These are phyloP conservation scores for Arizona elegans DNA, from an alignment of 2,113 vertebrate species.

Conservation along the genomic window DNA sequence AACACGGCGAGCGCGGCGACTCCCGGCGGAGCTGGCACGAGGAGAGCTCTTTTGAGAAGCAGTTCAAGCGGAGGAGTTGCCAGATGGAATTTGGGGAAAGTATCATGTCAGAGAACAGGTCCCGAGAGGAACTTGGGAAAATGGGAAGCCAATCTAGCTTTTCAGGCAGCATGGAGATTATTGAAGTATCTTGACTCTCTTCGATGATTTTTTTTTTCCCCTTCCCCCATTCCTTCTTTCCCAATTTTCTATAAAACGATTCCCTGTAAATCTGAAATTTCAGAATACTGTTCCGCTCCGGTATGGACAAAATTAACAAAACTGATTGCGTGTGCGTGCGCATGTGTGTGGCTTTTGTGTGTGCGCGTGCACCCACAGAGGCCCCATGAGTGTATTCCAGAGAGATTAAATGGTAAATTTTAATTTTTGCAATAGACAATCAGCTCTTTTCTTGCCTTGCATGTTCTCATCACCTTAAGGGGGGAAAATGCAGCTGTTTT, in stretches of 20 bases:
- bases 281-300: slow-evolving; percentile 39
- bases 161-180: slow-evolving; percentile 95
- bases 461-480: not conserved
- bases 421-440: slow-evolving; percentile 27
- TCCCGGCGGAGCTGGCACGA: slow-evolving; percentile 94
- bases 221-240: not conserved
- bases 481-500: not conserved
- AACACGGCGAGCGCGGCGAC: slow-evolving; percentile 76
- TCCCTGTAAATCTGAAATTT: slow-evolving; percentile 74
- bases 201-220: not conserved
- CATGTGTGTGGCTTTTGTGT: not conserved
- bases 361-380: not conserved
- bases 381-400: not conserved
- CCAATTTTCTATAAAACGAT: slow-evolving; percentile 31
- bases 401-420: not conserved
- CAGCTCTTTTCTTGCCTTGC: not conserved
- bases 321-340: not conserved
- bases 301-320: slow-evolving; percentile 42
- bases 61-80: slow-evolving; percentile 91
- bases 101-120: slow-evolving; percentile 75
- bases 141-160: slow-evolving; percentile 87
- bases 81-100: slow-evolving; percentile 95
- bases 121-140: slow-evolving; percentile 83
- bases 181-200: slow-evolving; percentile 86
- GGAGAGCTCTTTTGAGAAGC: slow-evolving; percentile 95